Conservation (phyloP, 2,113 vertebrate species). For the Eleginops maclovinus region DNA sequence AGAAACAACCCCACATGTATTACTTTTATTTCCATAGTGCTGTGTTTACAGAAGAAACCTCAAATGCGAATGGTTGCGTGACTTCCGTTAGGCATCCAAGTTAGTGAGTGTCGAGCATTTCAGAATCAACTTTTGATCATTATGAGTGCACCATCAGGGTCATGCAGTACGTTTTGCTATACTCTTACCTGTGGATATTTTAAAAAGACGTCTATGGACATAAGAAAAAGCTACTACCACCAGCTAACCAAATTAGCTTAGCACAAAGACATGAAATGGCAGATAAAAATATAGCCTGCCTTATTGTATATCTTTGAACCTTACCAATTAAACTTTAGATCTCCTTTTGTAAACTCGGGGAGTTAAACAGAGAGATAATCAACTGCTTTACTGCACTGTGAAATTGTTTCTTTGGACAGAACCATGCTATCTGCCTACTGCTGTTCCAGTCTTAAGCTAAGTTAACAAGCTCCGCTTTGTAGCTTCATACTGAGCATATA, state of each 20-base stretch:
- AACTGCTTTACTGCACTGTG: no score
- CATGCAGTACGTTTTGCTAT: no score
- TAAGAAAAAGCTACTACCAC: not conserved
- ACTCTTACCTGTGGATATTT: no score
- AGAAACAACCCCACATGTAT: not conserved
- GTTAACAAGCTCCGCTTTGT: not conserved
- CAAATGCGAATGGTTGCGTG: no score
- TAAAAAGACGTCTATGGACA: no score
- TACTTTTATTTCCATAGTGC: no score
- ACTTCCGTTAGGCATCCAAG: no score
- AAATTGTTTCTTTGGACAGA: not conserved
- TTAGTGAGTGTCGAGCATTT: no score
- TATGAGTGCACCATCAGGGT: no score
- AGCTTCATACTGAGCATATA: not conserved
- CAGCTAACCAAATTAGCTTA: not conserved
- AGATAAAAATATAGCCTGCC: not conserved
- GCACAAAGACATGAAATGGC: constrained; percentile 6
- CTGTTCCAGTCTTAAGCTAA: not conserved
- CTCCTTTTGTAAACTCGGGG: not conserved
- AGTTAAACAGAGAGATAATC: not conserved
- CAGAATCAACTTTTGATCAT: no score
- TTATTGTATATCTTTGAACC: not conserved
- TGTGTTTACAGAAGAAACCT: no score
- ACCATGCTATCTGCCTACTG: not conserved
- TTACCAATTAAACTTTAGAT: not conserved